These are phyloP conservation scores for Aphelenchoides besseyi DNA, from an alignment of 1,140 invertebrate genomes.

Conservation along the genomic window DNA sequence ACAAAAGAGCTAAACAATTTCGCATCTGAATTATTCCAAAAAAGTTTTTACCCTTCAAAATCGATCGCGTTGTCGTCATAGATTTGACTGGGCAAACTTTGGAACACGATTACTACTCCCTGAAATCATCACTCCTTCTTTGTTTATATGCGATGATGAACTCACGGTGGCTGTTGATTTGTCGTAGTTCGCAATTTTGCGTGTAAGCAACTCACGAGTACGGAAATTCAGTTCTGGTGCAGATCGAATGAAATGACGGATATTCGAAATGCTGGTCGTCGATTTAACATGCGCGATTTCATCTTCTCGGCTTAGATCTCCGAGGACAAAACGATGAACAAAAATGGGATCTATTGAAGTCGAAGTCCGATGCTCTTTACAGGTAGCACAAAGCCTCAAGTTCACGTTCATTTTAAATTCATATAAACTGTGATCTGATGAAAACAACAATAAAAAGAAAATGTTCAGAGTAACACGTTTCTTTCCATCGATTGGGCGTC, in stretches of 20 bases:
- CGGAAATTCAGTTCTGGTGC: neutral
- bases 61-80: neutral
- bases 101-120: neutral
- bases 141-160: no score
- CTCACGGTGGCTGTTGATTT: no score
- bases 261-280: neutral
- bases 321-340: neutral
- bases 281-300: neutral
- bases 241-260: neutral
- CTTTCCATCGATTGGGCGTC: no score
- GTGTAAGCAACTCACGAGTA: neutral
- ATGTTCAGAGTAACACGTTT: no score
- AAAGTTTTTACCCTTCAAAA: neutral
- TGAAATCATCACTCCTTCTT: neutral
- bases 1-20: neutral
- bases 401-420: no score
- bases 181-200: neutral
- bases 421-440: no score
- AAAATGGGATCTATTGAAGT: neutral
- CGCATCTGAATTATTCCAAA: no score
- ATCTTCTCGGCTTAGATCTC: neutral
- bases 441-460: no score
- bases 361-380: no score
- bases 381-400: no score
- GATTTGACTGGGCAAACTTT: neutral